phyloP scores from a whole-genome alignment of 1,140 invertebrate genomes.

The Vanessa atalanta region DNA sequence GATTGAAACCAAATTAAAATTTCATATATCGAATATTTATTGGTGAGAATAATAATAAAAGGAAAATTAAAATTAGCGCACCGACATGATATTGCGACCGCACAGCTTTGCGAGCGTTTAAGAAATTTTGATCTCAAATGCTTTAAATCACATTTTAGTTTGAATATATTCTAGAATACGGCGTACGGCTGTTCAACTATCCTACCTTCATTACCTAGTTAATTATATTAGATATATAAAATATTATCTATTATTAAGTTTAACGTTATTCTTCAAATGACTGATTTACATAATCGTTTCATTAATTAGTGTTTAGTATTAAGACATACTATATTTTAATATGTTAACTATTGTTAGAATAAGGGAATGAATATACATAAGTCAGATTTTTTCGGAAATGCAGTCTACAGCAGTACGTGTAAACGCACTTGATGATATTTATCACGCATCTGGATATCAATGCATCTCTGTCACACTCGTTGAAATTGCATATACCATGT shows the following conservation, averaged over 20 bases:
- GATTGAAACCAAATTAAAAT: not conserved
- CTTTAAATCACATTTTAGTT: constrained; percentile 4
- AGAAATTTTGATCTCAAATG: constrained; percentile 15
- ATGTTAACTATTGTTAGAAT: constrained; percentile 48
- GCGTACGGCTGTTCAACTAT: constrained; percentile 20
- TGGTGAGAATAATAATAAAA: not conserved
- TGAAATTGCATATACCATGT: not conserved
- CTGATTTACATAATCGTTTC: constrained; percentile 75
- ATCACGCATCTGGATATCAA: too few species aligned
- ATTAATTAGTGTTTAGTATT: constrained; percentile 58
- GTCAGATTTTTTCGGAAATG: constrained; percentile 16
- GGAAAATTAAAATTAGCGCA: not conserved
- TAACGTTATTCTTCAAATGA: constrained; percentile 69
- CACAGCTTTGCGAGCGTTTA: constrained; percentile 20
- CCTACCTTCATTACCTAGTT: constrained; percentile 21
- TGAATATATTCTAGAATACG: constrained; percentile 14
- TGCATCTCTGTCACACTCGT: not conserved
- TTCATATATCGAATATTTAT: not conserved
- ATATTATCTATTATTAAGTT: constrained; percentile 50
- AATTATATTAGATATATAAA: constrained; percentile 34
- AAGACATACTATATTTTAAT: constrained; percentile 61
- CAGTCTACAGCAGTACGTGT: constrained; percentile 14
- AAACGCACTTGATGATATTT: not conserved
- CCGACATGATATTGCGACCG: constrained; percentile 10
- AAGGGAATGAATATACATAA: constrained; percentile 24